phyloP scores from a whole-genome alignment of 2,888 invertebrate genomes.

The Noctua janthina region DNA sequence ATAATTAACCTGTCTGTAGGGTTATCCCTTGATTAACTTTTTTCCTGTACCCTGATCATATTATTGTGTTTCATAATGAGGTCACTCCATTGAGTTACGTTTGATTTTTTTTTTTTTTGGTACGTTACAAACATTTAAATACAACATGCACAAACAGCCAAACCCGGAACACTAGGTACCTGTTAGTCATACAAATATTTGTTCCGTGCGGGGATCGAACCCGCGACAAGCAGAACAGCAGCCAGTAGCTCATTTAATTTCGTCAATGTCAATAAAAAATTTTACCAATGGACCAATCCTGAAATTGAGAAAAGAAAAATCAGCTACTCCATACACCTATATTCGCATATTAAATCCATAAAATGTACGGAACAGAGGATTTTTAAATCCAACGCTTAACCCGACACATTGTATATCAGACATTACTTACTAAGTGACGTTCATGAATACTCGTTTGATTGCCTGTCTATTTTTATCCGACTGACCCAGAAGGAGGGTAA shows the following conservation, averaged over 20 bases:
- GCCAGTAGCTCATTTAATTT: too few relatives aligned
- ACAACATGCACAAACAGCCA: too few relatives aligned
- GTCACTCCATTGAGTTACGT: too few relatives aligned
- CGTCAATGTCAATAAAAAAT: too few relatives aligned
- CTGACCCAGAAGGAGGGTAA: background rate
- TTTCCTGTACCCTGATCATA: background rate
- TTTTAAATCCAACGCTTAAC: background rate
- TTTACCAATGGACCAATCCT: background rate
- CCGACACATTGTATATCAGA: background rate
- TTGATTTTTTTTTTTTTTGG: too few relatives aligned
- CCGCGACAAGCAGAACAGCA: too few relatives aligned
- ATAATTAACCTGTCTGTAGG: background rate
- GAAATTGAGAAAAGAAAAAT: background rate
- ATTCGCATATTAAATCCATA: background rate
- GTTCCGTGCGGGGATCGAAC: too few relatives aligned
- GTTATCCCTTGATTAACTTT: background rate
- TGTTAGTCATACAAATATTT: too few relatives aligned
- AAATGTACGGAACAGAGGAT: background rate
- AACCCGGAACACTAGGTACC: too few relatives aligned
- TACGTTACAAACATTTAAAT: too few relatives aligned
- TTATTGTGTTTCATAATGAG: too few relatives aligned
- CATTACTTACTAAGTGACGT: background rate
- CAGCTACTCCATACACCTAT: background rate
- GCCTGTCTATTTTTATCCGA: background rate
- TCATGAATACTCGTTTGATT: constrained; percentile 33